Conservation (phyloP, 2,888 invertebrate genomes). For the Amaurobius ferox region DNA sequence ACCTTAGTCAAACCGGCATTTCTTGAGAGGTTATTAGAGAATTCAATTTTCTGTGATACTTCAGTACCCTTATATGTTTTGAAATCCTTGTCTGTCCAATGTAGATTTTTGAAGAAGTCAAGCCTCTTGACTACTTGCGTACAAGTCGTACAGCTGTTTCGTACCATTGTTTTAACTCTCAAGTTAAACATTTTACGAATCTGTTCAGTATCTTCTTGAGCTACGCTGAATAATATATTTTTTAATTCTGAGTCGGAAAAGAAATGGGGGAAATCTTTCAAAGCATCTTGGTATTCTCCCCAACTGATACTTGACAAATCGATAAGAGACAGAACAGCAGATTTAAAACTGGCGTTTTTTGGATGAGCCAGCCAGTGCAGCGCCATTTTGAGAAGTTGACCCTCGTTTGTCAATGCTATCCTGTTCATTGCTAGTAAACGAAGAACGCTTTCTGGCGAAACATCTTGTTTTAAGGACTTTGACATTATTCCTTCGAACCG, state of each 20-base stretch:
- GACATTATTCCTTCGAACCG: not conserved
- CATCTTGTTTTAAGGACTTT: not conserved
- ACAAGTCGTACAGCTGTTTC: not conserved
- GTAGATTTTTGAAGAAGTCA: not conserved
- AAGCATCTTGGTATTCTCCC: not conserved
- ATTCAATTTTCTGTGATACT: not conserved
- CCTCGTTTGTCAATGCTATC: not conserved
- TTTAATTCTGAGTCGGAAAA: not conserved
- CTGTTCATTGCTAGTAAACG: not conserved
- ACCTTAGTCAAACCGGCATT: not conserved
- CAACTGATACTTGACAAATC: not conserved
- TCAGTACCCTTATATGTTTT: no score
- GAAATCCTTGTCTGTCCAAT: not conserved
- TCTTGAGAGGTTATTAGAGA: not conserved
- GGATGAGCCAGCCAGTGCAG: not conserved
- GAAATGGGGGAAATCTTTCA: not conserved
- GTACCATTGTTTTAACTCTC: not conserved
- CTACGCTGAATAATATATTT: not conserved
- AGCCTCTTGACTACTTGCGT: not conserved
- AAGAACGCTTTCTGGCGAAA: not conserved
- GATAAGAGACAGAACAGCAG: not conserved
- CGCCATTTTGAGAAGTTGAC: not conserved
- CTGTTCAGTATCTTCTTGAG: not conserved
- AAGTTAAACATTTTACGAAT: not conserved
- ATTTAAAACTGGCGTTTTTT: not conserved